Conservation (phyloP, 1,140 invertebrate genomes). For the Epicauta chinensis region DNA sequence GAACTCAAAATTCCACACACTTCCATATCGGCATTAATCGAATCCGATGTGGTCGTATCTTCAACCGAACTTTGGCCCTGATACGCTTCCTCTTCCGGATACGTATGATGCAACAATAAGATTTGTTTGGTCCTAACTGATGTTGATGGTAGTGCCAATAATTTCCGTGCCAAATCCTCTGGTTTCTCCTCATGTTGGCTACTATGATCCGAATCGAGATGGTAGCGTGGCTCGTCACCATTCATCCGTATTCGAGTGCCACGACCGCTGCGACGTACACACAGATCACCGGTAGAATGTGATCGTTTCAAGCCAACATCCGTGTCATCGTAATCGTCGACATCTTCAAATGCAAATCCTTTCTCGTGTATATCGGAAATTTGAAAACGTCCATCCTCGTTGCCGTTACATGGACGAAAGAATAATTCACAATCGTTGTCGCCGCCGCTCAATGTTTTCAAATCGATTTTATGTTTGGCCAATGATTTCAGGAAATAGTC, state of each 20-base stretch:
- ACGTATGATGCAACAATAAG: conserved; percentile 33
- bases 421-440: conserved; percentile 34
- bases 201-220: conserved; percentile 48
- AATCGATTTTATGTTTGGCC: conserved; percentile 42
- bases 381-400: conserved; percentile 49
- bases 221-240: conserved; percentile 41
- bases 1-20: conserved; percentile 44
- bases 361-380: conserved; percentile 50
- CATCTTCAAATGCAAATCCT: conserved; percentile 41
- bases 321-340: conserved; percentile 39
- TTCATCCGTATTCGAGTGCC: conserved; percentile 31
- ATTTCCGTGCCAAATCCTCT: conserved; percentile 41
- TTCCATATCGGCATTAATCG: conserved; percentile 47
- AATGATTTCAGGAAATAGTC: conserved; percentile 51
- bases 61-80: conserved; percentile 44
- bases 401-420: conserved; percentile 37
- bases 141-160: conserved; percentile 36
- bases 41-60: conserved; percentile 46
- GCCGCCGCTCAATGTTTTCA: conserved; percentile 31
- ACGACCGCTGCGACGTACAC: conserved; percentile 32
- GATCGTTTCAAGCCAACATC: conserved; percentile 41
- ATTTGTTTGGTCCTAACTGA: conserved; percentile 37
- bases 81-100: conserved; percentile 38
- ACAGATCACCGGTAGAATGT: conserved; percentile 49
- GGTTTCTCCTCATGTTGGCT: conserved; percentile 47